Base-by-base conservation (phyloP, 2,113 vertebrate species). In the Perca fluviatilis region DNA sequence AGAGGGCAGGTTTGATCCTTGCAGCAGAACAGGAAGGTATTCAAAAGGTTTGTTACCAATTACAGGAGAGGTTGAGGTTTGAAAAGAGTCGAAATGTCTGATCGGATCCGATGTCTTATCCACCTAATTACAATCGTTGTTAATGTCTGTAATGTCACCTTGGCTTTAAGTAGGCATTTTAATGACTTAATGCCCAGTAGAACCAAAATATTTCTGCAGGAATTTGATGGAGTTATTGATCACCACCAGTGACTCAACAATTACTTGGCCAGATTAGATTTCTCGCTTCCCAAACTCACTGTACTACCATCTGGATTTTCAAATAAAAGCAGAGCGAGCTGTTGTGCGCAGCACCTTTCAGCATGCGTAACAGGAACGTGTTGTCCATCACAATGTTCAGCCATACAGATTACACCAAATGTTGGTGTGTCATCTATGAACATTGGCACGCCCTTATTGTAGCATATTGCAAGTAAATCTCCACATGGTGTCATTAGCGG, bases 1-100 rank as follows among this genome's bases (percentile, higher is more conserved):
- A 71, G 82, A 85, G 74, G 74, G 64, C 74, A 84, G 77, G 69
- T 93, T 78, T 77, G 82, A 79, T 89, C 68, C 69, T 70, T 5
- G 60, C 71, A 73, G 85, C 76, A 68, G 33, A 88, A 78, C 63
- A 57, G 33, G 60, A 80, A 76, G 46, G 57, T 66, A 4, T 72
- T 87, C 40, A 33, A 47, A 58, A 73, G 49, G 36, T 80, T 71
- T 53, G 57, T 36, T 14, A 60, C 21, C 51, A 23, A 46, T 62
- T 50, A 54, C 19, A 57, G 65, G 47, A 50, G 30, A 79, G 61
- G 51, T 53, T 54, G 74, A 74, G 27, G 3, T 74, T 58, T 49
- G 63, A 53, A 60, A 56, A 74, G 11, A 15, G 15, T 0, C 3
- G 51, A 69, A 62, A 77, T 14, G 23, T 62, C 19, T 27, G 66